Evolutionary conservation across 2,888 invertebrate genomes (phyloP).

Genomic region (Cosmia trapezina): DNA sequence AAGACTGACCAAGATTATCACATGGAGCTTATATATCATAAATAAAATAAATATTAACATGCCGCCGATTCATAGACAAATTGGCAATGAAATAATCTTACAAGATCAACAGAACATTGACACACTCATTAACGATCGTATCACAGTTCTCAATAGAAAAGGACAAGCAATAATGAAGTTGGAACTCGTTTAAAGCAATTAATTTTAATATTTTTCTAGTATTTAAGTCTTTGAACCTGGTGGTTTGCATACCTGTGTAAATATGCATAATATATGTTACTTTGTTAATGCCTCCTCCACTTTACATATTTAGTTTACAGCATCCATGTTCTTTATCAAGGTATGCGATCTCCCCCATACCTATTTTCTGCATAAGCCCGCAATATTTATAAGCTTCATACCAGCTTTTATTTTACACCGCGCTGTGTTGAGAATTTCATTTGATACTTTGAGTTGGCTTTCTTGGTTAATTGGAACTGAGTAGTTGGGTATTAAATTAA

Average conservation of each 20-base stretch:
- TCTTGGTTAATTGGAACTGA: slow-evolving; percentile 61
- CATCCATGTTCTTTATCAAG: slow-evolving; percentile 74
- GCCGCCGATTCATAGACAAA: slow-evolving; percentile 46
- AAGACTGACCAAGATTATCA: slow-evolving; percentile 46
- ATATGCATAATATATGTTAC: slow-evolving; percentile 57
- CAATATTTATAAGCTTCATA: slow-evolving; percentile 66
- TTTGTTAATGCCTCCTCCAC: slow-evolving; percentile 71
- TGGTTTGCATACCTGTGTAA: slow-evolving; percentile 59
- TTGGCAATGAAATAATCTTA: slow-evolving; percentile 59
- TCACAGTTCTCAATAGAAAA: slow-evolving; percentile 52
- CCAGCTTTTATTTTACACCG: slow-evolving; percentile 66
- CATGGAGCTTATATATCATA: slow-evolving; percentile 47
- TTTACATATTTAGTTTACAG: slow-evolving; percentile 74
- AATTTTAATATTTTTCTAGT: slow-evolving; percentile 65
- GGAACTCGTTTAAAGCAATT: slow-evolving; percentile 61
- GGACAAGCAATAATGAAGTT: slow-evolving; percentile 46
- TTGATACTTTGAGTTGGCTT: slow-evolving; percentile 59
- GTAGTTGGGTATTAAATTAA: slow-evolving; percentile 17
- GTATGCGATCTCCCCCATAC: slow-evolving; percentile 79
- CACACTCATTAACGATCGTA: slow-evolving; percentile 57
- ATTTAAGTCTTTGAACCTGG: slow-evolving; percentile 56
- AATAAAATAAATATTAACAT: slow-evolving; percentile 55
- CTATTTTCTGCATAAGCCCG: slow-evolving; percentile 77
- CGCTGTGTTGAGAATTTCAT: slow-evolving; percentile 63
- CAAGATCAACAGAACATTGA: slow-evolving; percentile 61